These are phyloP conservation scores for Chironomus tentans DNA, from an alignment of 2,888 invertebrate genomes.

Conservation along the genomic window DNA sequence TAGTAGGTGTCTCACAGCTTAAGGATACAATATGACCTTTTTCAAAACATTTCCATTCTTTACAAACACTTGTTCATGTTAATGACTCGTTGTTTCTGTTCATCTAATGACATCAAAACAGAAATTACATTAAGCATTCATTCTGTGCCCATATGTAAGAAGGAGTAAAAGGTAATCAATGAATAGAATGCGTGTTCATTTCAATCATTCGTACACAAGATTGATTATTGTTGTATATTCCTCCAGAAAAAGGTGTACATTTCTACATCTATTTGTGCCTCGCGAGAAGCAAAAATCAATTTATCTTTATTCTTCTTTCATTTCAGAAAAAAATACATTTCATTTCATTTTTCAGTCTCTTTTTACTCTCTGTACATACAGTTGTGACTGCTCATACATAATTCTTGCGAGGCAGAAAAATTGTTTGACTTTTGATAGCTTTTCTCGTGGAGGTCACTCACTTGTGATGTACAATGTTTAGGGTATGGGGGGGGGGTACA, in stretches of 20 bases:
- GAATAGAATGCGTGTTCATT: constrained; percentile 6
- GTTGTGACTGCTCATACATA: no score
- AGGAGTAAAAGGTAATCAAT: not conserved
- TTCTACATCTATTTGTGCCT: not conserved
- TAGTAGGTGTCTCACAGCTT: not conserved
- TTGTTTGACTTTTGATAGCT: not conserved
- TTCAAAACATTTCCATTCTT: not conserved
- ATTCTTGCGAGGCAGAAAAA: not conserved
- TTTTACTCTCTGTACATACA: not conserved
- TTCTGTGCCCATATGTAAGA: not conserved
- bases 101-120: no score
- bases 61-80: not conserved
- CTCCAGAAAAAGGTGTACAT: not conserved
- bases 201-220: not conserved
- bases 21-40: not conserved
- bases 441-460: not conserved
- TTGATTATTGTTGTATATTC: constrained; percentile 4
- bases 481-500: no score
- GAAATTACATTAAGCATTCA: no score
- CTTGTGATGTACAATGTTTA: no score
- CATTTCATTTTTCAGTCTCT: not conserved
- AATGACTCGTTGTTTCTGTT: no score
- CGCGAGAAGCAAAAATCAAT: constrained; percentile 19
- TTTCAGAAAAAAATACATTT: not conserved
- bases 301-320: constrained; percentile 9